Percentiles rank a stretch among this genome's conserved stretches.
Conservation (phyloP, 2,113 vertebrate genomes). For the Notarius quadriscutis region DNA sequence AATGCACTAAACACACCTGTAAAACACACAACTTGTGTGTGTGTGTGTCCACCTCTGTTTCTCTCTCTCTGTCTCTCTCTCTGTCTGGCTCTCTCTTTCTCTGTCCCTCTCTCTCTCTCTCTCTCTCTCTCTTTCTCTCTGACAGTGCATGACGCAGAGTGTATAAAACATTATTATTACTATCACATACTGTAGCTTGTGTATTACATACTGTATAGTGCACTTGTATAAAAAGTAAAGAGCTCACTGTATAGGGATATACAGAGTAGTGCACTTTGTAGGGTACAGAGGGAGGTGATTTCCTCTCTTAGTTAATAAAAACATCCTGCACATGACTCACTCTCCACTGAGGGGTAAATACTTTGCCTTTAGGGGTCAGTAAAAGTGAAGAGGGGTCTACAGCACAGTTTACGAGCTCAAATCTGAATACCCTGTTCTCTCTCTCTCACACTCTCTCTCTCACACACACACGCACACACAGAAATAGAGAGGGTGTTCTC, state of each 20-base stretch:
- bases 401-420: background rate
- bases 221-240: background rate
- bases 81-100: background rate
- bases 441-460: background rate
- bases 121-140: background rate
- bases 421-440: background rate
- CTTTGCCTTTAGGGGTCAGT: background rate
- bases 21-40: constrained; percentile 45
- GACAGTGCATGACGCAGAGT: background rate
- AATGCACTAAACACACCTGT: constrained; percentile 49
- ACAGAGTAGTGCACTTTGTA: background rate
- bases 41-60: constrained; percentile 25
- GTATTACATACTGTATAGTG: background rate
- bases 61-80: background rate
- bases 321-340: background rate
- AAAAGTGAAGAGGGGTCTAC: background rate
- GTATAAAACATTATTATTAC: background rate
- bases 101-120: background rate
- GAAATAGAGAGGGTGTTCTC: background rate
- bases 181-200: background rate
- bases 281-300: background rate
- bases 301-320: background rate
- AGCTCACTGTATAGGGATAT: background rate
- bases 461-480: background rate
- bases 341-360: background rate